These are phyloP conservation scores for Leucopternis melanops DNA, from an alignment of 2,113 vertebrate genomes.

Conservation along the genomic window DNA sequence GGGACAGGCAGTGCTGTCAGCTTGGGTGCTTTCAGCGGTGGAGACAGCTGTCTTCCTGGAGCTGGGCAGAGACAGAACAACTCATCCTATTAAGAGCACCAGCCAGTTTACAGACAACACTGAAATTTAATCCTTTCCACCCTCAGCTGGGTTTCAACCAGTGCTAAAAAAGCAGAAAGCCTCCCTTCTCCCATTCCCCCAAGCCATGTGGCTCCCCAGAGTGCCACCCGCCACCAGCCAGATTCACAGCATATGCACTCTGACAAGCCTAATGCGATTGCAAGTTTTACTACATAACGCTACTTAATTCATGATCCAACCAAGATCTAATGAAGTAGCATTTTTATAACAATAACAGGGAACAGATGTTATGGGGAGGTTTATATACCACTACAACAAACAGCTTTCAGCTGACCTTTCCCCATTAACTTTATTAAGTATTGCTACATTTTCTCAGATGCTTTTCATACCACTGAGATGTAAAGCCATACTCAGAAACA, in stretches of 20 bases:
- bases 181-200: background rate
- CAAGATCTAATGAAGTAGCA: background rate
- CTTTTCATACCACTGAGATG: background rate
- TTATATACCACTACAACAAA: background rate
- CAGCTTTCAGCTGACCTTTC: conserved; percentile 27
- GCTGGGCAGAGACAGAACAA: background rate
- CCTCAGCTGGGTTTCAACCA: background rate
- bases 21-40: fast-evolving
- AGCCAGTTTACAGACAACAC: background rate
- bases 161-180: background rate
- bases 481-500: background rate
- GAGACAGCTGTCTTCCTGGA: background rate
- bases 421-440: background rate
- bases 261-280: background rate
- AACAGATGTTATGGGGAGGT: conserved; percentile 17
- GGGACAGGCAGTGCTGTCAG: background rate
- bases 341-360: background rate
- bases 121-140: background rate
- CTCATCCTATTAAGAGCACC: background rate
- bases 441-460: background rate
- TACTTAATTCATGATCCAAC: background rate
- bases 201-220: background rate
- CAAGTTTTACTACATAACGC: background rate
- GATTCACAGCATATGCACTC: background rate
- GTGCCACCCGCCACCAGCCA: background rate